Percentiles rank a stretch among this genome's conserved stretches.
phyloP scores from a whole-genome alignment of 2,113 vertebrate genomes.

The Sturnira hondurensis region DNA sequence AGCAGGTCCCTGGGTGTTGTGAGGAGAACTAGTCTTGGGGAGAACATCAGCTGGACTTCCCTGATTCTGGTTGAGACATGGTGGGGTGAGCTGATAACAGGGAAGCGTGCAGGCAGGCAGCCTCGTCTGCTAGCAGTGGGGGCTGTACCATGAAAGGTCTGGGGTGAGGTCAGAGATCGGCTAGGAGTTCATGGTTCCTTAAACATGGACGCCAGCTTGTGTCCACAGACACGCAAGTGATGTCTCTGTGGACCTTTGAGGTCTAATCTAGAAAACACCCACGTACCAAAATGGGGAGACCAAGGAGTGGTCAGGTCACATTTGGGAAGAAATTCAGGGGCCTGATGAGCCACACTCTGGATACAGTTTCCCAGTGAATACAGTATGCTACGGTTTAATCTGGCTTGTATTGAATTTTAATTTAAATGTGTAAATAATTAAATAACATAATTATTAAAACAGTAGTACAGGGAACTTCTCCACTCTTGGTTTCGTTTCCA shows the following conservation, averaged over 20 bases:
- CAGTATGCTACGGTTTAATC: constrained; percentile 66
- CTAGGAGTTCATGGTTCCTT: background rate
- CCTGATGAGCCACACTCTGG: constrained; percentile 13
- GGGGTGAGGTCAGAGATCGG: background rate
- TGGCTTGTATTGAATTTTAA: constrained; percentile 76
- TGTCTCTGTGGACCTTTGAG: background rate
- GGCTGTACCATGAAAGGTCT: background rate
- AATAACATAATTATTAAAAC: constrained; percentile 75
- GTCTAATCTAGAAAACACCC: background rate
- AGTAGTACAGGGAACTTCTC: constrained; percentile 63
- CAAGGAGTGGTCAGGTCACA: background rate
- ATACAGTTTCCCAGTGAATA: constrained; percentile 64
- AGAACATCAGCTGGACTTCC: background rate
- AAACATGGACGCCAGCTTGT: background rate
- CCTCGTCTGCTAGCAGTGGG: background rate
- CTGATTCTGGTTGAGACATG: background rate
- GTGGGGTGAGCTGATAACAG: background rate
- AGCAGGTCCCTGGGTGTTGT: background rate
- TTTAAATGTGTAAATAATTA: constrained; percentile 81
- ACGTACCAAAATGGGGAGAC: background rate
- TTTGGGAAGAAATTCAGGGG: background rate
- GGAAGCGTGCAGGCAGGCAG: background rate
- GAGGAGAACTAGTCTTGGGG: background rate
- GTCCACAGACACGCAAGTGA: no score
- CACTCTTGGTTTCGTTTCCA: constrained; percentile 63